These are phyloP conservation scores for Orthosia cruda DNA, from an alignment of 2,888 invertebrate species.

Conservation along the genomic window DNA sequence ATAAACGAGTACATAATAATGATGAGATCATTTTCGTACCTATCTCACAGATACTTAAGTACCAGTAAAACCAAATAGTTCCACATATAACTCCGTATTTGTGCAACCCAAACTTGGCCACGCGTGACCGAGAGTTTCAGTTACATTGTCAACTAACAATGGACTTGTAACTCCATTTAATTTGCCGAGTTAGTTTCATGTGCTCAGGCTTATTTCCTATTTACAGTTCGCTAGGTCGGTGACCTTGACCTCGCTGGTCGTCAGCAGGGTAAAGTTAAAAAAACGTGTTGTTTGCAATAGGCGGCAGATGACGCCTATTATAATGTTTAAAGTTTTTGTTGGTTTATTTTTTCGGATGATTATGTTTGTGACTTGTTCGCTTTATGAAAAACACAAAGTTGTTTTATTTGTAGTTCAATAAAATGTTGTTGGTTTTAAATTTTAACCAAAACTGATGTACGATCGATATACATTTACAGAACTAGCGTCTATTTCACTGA, in stretches of 20 bases:
- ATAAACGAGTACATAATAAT: not conserved
- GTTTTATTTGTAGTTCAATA: not conserved
- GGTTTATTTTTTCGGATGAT: slow-evolving; percentile 13
- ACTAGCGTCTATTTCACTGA: no score
- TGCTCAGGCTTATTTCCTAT: slow-evolving; percentile 3
- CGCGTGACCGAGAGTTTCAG: slow-evolving; percentile 9
- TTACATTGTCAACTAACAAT: slow-evolving; percentile 37
- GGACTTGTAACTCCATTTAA: no score
- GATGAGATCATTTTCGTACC: no score
- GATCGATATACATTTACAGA: not conserved
- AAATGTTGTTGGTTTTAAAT: not conserved
- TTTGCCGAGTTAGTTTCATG: no score
- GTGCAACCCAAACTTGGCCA: not conserved
- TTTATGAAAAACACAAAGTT: not conserved
- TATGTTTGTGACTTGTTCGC: slow-evolving; percentile 4
- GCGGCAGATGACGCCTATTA: slow-evolving; percentile 23
- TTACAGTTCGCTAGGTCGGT: slow-evolving; percentile 21
- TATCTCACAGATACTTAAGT: not conserved
- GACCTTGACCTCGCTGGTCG: slow-evolving; percentile 21
- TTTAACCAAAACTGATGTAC: no score
- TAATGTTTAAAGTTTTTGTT: slow-evolving; percentile 26
- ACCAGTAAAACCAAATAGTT: not conserved
- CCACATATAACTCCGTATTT: not conserved
- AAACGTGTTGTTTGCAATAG: slow-evolving; percentile 21
- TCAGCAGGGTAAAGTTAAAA: no score